Evolutionary conservation across 2,888 invertebrate genomes (phyloP).

Genomic region (Lasius platythorax): DNA sequence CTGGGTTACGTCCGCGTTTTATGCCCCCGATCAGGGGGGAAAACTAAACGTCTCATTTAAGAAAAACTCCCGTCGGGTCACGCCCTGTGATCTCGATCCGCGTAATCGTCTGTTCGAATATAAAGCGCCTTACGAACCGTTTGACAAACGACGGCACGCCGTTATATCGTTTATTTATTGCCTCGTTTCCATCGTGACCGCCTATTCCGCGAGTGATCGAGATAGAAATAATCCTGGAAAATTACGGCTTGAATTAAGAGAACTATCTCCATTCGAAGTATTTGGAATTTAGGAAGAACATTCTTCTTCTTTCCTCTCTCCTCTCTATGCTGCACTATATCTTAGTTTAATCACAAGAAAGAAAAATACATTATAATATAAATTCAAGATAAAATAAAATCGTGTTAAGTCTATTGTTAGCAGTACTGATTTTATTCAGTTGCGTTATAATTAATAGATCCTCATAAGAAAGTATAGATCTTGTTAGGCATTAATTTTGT

Average conservation of each 20-base stretch:
- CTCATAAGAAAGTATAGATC: no score
- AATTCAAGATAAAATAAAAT: no score
- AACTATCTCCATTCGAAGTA: neutral
- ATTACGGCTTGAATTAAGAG: neutral
- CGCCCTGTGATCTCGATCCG: conserved; percentile 72
- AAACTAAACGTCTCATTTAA: conserved; percentile 81
- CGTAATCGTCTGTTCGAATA: conserved; percentile 74
- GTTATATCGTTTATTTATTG: conserved; percentile 44
- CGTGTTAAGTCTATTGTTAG: no score
- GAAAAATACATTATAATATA: neutral
- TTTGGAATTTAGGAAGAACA: neutral
- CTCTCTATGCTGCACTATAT: neutral
- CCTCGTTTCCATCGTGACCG: neutral
- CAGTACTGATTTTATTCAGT: no score
- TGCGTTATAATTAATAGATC: no score
- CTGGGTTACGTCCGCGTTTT: conserved; percentile 57
- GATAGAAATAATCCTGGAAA: neutral
- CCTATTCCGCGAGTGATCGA: neutral
- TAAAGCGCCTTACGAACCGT: conserved; percentile 33
- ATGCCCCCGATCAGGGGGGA: conserved; percentile 16
- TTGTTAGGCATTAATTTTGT: neutral
- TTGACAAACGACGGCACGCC: conserved; percentile 18
- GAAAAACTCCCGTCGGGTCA: conserved; percentile 72
- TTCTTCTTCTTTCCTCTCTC: neutral
- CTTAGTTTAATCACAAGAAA: conserved; percentile 2